Evolutionary conservation across 2,113 vertebrate species (phyloP).

Genomic region (Stomatorhinus ivindoensis): DNA sequence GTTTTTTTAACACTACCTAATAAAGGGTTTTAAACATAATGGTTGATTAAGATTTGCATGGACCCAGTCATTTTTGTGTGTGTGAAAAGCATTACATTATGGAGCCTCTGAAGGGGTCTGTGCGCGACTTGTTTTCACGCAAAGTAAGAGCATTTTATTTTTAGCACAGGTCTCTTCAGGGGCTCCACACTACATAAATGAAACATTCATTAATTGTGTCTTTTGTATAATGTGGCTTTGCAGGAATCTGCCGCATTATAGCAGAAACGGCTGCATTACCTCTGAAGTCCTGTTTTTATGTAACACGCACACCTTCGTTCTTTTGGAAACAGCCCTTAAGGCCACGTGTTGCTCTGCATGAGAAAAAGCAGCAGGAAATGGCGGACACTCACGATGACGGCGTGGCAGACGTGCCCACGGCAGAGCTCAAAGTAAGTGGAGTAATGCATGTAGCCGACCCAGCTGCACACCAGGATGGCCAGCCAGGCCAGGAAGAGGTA

Average conservation of each 20-base stretch:
- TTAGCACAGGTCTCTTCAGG: too few relatives aligned
- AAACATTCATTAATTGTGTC: not conserved
- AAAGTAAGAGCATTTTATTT: too few relatives aligned
- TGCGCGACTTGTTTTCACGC: too few relatives aligned
- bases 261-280: not conserved
- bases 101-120: too few relatives aligned
- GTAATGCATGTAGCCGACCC: constrained; percentile 89
- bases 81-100: not conserved
- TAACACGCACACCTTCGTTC: not conserved
- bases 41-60: not conserved
- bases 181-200: too few relatives aligned
- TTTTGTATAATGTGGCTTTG: not conserved
- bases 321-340: not conserved
- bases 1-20: too few relatives aligned
- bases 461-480: constrained; percentile 81
- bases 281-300: not conserved
- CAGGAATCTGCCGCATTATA: not conserved
- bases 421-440: constrained; percentile 86
- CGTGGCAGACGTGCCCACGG: constrained; percentile 79
- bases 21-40: not conserved
- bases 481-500: constrained; percentile 87
- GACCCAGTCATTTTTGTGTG: not conserved
- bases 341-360: too few relatives aligned
- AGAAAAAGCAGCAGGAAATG: not conserved
- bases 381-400: constrained; percentile 79